Evolutionary conservation across 2,113 vertebrate species (phyloP), one percentile per base, ranked within the genome.

Genomic region (Microcebus tavaratra): DNA sequence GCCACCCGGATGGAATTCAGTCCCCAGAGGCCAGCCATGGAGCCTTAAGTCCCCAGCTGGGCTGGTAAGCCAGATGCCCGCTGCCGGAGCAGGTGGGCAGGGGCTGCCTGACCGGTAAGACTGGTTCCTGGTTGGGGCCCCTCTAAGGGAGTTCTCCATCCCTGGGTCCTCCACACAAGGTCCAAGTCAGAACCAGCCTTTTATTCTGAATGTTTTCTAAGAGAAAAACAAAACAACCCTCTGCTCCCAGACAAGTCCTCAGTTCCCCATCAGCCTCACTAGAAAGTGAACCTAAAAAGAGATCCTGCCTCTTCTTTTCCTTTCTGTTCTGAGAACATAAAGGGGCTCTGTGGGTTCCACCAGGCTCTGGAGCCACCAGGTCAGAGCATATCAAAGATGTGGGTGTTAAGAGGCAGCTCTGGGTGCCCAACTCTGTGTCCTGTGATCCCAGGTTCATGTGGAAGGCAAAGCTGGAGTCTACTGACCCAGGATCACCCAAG

Each of bases 1-100:
- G 93, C 82, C 96, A 95, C 27, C 84, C 67, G 84, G 97, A 79
- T 97, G 97, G 98, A 98, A 99, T 98, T 97, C 97, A 94, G 88
- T 76, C 98, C 93, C 95, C 91, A 97, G 97, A 94, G 98, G 97
- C 94, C 93, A 93, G 97, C 67, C 85, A 97, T 92, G 97, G 29
- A 94, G 98, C 91, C 95, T 45, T 86, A 96, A 83, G 90, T 98
- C 93, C 85, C 94, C 98, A 98, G 98, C 50, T 97, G 78, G 97
- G 97, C 97, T 97, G 96, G 92, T 96, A 97, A 97, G 98, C 68
- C 95, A 97, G 98, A 96, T 97, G 98, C 98, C 97, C 83, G 91
- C 57, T 94, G 91, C 57, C 94, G 17, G 94, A 93, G 98, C 96
- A 95, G 98, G 98, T 45, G 98, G 93, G 97, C 96, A 97, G 95